Evolutionary conservation across 2,113 vertebrate species (phyloP), one percentile per base, ranked within the genome.

Genomic region (Archilochus colubris): DNA sequence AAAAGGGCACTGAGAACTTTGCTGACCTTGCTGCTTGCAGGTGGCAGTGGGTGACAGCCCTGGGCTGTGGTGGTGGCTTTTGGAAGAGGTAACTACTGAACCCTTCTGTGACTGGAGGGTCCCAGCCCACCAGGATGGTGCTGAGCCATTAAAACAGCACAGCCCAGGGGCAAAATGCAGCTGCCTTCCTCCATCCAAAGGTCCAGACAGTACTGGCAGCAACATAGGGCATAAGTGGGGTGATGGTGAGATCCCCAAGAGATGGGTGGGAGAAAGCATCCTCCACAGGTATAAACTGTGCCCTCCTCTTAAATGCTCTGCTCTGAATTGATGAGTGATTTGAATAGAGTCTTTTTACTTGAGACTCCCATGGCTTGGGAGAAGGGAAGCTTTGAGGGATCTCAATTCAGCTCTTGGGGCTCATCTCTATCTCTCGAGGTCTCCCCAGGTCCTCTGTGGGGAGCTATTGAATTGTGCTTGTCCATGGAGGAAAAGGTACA

Each of bases 171-270:
- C 11, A 43, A 62, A 83, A 51, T 18, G 20, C 53, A 73, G 14
- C 12, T 46, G 19, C 31, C 20, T 28, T 69, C 50, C 46, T 69
- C 44, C 2, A 0, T 28, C 31, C 1, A 3, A 69, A 63, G 30
- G 31, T 31, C 40, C 0, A 0, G 19, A 19, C 0, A 2, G 27
- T 0, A 3, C 24, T 27, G 58, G 36, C 28, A n/a, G 30, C 36
- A 20, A 16, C 2, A 6, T 51, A 64, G 14, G 48, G 58, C 72
- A 82, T 17, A 58, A 58, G 8, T 2, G 22, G 21, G 76, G 27
- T 0, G 4, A 33, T 17, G 30, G 7, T 0, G 3, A 76, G 28
- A 15, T 68, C 23, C 46, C n/a, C 0, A 0, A 46, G 36, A 28
- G 33, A 14, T 12, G n/a, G 48, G 5, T 43, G 43, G 50, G 8